A percentile compares a stretch with the other conserved stretches of the same genome.
Conservation (phyloP, 2,797 vertebrate genomes). For the Myiothlypis chrysogaster region DNA sequence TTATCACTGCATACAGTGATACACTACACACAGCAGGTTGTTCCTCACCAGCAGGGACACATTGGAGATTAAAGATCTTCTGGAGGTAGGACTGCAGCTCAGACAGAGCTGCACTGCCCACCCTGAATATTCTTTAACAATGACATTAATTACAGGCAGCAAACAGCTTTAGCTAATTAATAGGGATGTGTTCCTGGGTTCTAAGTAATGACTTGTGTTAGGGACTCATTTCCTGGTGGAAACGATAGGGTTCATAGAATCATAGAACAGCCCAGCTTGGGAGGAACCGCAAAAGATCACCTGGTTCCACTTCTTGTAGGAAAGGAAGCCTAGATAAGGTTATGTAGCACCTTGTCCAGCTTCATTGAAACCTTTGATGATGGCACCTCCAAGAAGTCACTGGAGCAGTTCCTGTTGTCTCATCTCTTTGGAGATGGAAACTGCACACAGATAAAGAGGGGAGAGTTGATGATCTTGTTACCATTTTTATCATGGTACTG, state of each 20-base stretch:
- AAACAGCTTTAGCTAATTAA: not conserved
- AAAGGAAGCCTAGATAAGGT: not conserved
- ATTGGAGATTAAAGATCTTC: not conserved
- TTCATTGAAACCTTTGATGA: not conserved
- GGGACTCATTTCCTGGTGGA: not conserved
- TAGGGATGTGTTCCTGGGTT: not conserved
- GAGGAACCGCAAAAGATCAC: not conserved
- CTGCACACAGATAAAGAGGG: not conserved
- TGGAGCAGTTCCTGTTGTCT: not conserved
- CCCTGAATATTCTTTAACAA: not conserved
- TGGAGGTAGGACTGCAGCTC: not conserved
- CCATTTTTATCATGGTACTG: not conserved
- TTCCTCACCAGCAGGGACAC: not conserved
- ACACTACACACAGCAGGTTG: not conserved
- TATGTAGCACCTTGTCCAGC: not conserved
- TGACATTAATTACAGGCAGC: not conserved
- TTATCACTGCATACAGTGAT: not conserved
- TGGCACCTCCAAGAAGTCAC: not conserved
- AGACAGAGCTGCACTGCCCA: not conserved
- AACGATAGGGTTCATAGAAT: not conserved
- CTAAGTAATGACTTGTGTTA: not conserved
- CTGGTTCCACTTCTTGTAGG: not conserved
- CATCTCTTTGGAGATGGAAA: not conserved
- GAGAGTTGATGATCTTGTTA: not conserved
- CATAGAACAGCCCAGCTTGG: not conserved